Base-by-base conservation (phyloP, 2,888 invertebrate genomes). In the Drosophila meridionalis region DNA sequence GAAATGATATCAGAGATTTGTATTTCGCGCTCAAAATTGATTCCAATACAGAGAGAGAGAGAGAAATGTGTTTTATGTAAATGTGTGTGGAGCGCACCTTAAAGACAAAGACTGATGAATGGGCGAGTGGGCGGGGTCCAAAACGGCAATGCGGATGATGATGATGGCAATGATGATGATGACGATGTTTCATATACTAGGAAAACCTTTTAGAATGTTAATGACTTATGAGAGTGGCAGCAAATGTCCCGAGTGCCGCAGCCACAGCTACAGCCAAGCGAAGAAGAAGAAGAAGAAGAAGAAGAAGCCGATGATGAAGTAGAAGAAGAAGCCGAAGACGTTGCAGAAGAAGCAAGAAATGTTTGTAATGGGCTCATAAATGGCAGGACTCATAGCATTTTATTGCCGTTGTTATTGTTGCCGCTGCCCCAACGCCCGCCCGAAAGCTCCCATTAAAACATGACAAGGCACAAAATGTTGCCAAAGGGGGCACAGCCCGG, bases 151-250 rank as follows among this genome's bases (percentile, higher is more conserved):
- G 45, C 34, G 11, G 32, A 71, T 32, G 38, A 48, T 64, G 45
- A 65, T 62, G 50, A 65, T 45, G 38, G 66, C 30, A 42, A 69
- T 77, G 57, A 63, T 67, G 50, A 68, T 65, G 61, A 55, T 60
- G 43, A 76, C 70, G 60, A 82, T 78, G 68, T 71, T 80, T 76
- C 80, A 76, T 80, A 80, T 61, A 85, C 85, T 85, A 82, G 86
- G 60, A 82, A 85, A 85, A 89, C 85, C 85, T 85, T 89, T 85
- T 89, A 89, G 76, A 89, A 85, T 85, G 82, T 85, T 85, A 85
- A 85, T 87, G 88, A 87, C 85, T 85, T 87, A 76, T 83, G 78
- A 74, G 82, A 73, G 89, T 66, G 64, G 65, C 62, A 67, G 68
- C 64, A 82, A 82, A 80, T 75, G 76, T 76, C 83, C 79, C 69